A percentile compares a stretch with the other conserved stretches of the same genome.
phyloP scores from a whole-genome alignment of 2,888 invertebrate species.

The Heterodera filipjevi region DNA sequence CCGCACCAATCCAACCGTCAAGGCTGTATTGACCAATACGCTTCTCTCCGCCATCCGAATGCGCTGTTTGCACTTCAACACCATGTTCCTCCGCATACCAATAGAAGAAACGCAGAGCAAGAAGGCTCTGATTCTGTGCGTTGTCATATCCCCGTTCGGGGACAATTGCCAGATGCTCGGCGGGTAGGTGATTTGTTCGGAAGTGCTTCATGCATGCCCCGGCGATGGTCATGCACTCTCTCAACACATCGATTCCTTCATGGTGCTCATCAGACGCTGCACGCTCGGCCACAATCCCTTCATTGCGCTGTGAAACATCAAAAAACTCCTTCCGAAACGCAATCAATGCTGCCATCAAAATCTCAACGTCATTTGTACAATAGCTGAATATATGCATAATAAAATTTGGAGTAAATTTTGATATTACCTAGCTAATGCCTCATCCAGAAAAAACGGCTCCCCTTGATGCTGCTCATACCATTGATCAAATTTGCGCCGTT shows the following conservation, averaged over 20 bases:
- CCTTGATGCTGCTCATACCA: slow-evolving; percentile 7
- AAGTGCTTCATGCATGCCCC: not conserved
- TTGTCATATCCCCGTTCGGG: not conserved
- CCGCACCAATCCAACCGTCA: not conserved
- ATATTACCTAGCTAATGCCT: slow-evolving; percentile 2
- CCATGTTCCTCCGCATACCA: slow-evolving; percentile 18
- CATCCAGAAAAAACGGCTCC: slow-evolving; percentile 12
- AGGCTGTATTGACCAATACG: not conserved
- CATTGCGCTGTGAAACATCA: not conserved
- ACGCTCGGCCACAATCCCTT: not conserved
- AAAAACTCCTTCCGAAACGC: not conserved
- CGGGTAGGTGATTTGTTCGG: not conserved
- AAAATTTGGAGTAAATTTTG: no score
- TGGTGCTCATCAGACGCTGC: no score
- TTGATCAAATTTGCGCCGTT: not conserved
- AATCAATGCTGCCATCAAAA: not conserved
- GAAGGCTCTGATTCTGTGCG: not conserved
- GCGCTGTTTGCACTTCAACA: not conserved
- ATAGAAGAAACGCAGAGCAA: slow-evolving; percentile 16
- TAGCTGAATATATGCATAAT: no score
- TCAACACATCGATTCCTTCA: not conserved
- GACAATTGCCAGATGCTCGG: not conserved
- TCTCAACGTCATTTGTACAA: not conserved
- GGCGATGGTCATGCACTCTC: not conserved
- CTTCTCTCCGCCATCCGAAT: slow-evolving; percentile 6